These are phyloP conservation scores for Acronicta psi DNA, from an alignment of 2,888 invertebrate species.

Conservation along the genomic window DNA sequence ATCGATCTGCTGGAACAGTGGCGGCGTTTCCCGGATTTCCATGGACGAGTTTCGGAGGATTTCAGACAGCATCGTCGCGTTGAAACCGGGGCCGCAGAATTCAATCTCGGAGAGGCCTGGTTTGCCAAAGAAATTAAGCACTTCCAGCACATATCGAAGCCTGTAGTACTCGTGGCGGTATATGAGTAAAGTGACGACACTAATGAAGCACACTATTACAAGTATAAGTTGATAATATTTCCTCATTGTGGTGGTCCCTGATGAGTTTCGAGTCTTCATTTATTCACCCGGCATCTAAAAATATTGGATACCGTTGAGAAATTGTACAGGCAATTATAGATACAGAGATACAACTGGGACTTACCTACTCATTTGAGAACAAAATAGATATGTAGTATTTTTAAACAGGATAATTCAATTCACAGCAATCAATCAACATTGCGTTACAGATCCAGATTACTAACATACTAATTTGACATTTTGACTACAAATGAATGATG, in stretches of 20 bases:
- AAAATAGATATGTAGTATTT: constrained; percentile 35
- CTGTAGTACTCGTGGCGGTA: constrained; percentile 96
- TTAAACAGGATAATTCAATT: constrained; percentile 29
- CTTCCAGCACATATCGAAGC: constrained; percentile 94
- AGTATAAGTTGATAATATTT: constrained; percentile 95
- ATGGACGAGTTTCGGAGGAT: constrained; percentile 85
- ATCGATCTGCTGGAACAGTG: constrained; percentile 91
- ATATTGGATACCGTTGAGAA: constrained; percentile 1
- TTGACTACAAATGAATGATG: too few species aligned
- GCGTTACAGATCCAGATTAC: constrained; percentile 43
- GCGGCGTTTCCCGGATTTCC: constrained; percentile 90
- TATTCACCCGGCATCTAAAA: constrained; percentile 69
- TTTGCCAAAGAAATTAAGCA: constrained; percentile 95
- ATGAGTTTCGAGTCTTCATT: constrained; percentile 82
- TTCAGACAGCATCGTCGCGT: constrained; percentile 85
- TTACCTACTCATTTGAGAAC: constrained; percentile 37
- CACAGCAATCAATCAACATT: too few species aligned
- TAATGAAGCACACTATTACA: constrained; percentile 91
- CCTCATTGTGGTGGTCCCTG: constrained; percentile 90
- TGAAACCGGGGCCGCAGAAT: constrained; percentile 87
- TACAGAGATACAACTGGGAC: not conserved
- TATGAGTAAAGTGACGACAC: constrained; percentile 92
- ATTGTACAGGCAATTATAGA: not conserved
- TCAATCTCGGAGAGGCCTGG: constrained; percentile 89
- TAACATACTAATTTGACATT: too few species aligned